These are phyloP conservation scores for Vireo altiloquus DNA, from an alignment of 2,113 vertebrate species.

Conservation along the genomic window DNA sequence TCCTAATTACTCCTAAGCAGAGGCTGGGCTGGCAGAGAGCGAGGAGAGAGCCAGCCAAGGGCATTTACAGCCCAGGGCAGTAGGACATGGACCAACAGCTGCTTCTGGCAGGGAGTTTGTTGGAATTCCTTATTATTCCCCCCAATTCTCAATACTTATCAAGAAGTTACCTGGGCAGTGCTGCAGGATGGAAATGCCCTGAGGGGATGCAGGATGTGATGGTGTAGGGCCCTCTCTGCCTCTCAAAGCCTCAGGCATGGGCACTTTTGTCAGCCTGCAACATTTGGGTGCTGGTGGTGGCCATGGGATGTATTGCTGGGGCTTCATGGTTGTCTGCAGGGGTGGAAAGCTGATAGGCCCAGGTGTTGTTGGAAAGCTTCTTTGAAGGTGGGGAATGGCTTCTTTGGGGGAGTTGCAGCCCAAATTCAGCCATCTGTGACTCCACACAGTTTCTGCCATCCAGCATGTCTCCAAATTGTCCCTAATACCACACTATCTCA, in stretches of 20 bases:
- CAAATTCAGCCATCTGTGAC: not conserved
- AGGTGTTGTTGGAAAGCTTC: not conserved
- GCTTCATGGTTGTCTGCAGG: not conserved
- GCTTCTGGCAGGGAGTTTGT: not conserved
- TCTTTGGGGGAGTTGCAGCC: not conserved
- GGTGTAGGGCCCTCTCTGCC: not conserved
- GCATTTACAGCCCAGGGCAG: not conserved
- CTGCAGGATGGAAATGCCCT: not conserved
- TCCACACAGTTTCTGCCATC: accelerated
- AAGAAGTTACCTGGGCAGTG: accelerated
- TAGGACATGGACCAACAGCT: not conserved
- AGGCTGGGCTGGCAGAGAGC: not conserved
- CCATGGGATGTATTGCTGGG: not conserved
- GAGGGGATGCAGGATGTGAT: not conserved
- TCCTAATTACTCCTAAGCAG: conserved; percentile 67
- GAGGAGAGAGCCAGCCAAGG: conserved; percentile 16
- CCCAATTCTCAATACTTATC: not conserved
- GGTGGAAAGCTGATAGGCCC: not conserved
- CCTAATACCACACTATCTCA: accelerated
- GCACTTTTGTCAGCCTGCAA: not conserved
- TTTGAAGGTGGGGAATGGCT: not conserved
- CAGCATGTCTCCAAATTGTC: not conserved
- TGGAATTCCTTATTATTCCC: not conserved
- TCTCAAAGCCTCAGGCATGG: not conserved
- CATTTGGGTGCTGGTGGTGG: not conserved